These are phyloP conservation scores for Cotesia chilonis DNA, from an alignment of 1,140 invertebrate species.

Conservation along the genomic window DNA sequence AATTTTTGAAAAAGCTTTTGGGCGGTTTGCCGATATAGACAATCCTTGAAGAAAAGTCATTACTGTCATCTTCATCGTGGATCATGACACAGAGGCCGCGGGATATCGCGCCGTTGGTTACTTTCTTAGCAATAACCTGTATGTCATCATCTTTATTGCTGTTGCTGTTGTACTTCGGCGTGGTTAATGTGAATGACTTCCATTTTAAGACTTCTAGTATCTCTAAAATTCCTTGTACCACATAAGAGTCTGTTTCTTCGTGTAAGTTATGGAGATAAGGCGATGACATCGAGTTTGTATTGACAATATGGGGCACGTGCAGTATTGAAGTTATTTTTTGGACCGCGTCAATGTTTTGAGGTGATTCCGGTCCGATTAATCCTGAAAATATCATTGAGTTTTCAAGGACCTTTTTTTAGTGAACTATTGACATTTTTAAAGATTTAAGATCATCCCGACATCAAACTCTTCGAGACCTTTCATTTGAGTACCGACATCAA, in stretches of 20 bases:
- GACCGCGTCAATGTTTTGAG: conserved; percentile 55
- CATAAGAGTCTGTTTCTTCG: conserved; percentile 57
- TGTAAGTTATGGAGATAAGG: conserved; percentile 55
- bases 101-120: conserved; percentile 51
- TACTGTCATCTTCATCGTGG: conserved; percentile 48
- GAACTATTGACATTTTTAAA: too few relatives aligned
- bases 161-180: conserved; percentile 44
- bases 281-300: conserved; percentile 48
- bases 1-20: conserved; percentile 46
- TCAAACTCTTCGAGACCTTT: too few relatives aligned
- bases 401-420: too few relatives aligned
- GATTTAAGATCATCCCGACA: too few relatives aligned
- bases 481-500: too few relatives aligned
- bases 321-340: conserved; percentile 61
- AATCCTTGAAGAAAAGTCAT: conserved; percentile 53
- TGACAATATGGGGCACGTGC: conserved; percentile 61
- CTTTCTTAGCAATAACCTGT: conserved; percentile 57
- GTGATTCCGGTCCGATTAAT: conserved; percentile 61
- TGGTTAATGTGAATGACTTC: conserved; percentile 58
- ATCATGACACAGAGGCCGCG: conserved; percentile 57
- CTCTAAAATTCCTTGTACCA: conserved; percentile 53
- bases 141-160: conserved; percentile 51
- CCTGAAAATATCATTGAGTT: conserved; percentile 45
- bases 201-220: conserved; percentile 54
- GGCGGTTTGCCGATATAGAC: conserved; percentile 55